These are phyloP conservation scores for Brevipalpus yothersi DNA, from an alignment of 1,140 invertebrate genomes.

Conservation along the genomic window DNA sequence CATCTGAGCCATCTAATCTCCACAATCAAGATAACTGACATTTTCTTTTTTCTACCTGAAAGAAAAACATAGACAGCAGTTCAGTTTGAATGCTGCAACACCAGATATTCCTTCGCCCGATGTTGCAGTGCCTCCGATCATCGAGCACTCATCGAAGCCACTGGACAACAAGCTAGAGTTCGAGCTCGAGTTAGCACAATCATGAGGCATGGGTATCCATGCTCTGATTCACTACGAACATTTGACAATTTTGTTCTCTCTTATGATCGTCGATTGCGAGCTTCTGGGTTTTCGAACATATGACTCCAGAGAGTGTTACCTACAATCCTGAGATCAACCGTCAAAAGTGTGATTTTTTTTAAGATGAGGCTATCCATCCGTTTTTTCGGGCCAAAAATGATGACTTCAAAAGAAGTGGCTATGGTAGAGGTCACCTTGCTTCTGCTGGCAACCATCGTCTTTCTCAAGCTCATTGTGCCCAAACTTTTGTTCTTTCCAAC, in stretches of 20 bases:
- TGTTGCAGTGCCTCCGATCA: neutral
- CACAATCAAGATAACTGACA: too few species aligned
- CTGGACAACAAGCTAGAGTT: neutral
- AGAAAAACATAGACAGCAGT: too few species aligned
- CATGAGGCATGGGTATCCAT: constrained; percentile 47
- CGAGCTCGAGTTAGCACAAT: neutral
- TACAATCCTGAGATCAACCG: constrained; percentile 36
- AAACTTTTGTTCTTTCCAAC: constrained; percentile 83
- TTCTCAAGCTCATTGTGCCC: constrained; percentile 49
- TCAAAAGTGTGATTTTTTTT: constrained; percentile 54
- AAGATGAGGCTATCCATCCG: constrained; percentile 38
- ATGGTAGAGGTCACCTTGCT: constrained; percentile 88
- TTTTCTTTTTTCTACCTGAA: too few species aligned
- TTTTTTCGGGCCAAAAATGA: constrained; percentile 66
- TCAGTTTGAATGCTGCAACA: too few species aligned
- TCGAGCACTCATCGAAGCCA: neutral
- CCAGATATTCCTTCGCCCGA: too few species aligned
- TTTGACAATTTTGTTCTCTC: constrained; percentile 78
- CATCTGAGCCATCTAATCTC: too few species aligned
- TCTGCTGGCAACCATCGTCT: constrained; percentile 80
- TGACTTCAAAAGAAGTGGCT: constrained; percentile 77
- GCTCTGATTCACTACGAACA: constrained; percentile 59
- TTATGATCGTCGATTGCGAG: constrained; percentile 65
- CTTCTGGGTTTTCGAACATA: constrained; percentile 90
- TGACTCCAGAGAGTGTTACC: constrained; percentile 44